Evolutionary conservation across 1,140 invertebrate genomes (phyloP), one percentile per base, ranked within the genome.

Genomic region (Drosophila ficusphila): DNA sequence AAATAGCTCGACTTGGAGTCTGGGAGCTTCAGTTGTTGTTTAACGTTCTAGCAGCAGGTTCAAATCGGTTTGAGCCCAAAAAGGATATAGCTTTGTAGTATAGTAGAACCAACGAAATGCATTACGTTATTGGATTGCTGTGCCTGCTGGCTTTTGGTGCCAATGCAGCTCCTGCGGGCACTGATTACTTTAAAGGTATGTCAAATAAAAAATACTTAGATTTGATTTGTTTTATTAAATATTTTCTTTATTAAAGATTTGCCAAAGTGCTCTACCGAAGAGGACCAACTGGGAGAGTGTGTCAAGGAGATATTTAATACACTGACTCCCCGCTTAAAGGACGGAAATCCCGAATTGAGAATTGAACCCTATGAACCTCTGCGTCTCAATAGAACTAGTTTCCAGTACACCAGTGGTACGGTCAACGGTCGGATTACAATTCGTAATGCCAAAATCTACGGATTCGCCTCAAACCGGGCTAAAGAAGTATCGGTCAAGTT

Each of bases 331-430:
- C 73, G 82, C 0, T 29, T 88, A 0, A 60, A 72, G 16, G 39
- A 75, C n/a, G 90, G 90, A 11, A 69, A 71, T 21, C 53, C 73
- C 2, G 57, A 72, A 1, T 23, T 90, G 4, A 74, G 82, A 6
- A 79, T 91, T 34, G 77, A 78, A 0, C 49, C 89, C 6, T 76
- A 91, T n/a, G 91, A 91, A 46, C 91, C 91, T 0, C 73, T 90
- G 16, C 3, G 31, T 0, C 57, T 91, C 1, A 78, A 90, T 25
- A 69, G 71, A 25, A 72, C 77, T 4, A 89, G 58, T 2, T 90
- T 90, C 19, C 75, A 86, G 34, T 91, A 90, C 27, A 18, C 71
- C 11, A 85, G 46, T 19, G 82, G 76, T 4, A 46, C 36, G 0
- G 57, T 83, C 5, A 76, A 60, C 11, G 91, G 90, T 9, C 72